Evolutionary conservation across 2,888 invertebrate species (phyloP).

Genomic region (Acrobasis suavella): DNA sequence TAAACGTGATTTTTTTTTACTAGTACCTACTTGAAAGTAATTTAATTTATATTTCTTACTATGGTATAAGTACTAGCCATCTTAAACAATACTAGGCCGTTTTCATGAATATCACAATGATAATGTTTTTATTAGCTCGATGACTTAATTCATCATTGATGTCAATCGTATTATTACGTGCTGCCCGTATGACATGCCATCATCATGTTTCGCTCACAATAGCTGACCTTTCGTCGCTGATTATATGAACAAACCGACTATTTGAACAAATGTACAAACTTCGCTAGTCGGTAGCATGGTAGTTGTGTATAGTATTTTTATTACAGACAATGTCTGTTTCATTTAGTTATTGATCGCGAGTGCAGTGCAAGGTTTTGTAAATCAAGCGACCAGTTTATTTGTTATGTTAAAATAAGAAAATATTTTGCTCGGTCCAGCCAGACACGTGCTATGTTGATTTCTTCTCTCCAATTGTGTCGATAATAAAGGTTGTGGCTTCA

Average conservation of each 20-base stretch:
- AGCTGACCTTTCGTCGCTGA: conserved; percentile 8
- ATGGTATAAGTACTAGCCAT: no score
- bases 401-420: conserved; percentile 8
- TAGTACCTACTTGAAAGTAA: no score
- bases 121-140: not conserved
- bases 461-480: not conserved
- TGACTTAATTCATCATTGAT: conserved; percentile 3
- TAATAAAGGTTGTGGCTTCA: not conserved
- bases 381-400: conserved; percentile 6
- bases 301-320: conserved; percentile 12
- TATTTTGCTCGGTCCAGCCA: not conserved
- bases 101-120: not conserved
- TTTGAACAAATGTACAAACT: conserved; percentile 21
- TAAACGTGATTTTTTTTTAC: no score
- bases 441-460: conserved; percentile 2
- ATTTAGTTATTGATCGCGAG: conserved; percentile 15
- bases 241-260: conserved; percentile 4
- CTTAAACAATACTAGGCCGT: no score
- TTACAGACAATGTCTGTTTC: conserved; percentile 5
- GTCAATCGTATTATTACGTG: not conserved
- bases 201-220: conserved; percentile 18
- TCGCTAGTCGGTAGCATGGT: not conserved
- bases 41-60: no score
- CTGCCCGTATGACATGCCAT: conserved; percentile 4
- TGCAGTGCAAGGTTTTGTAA: conserved; percentile 8